These are phyloP conservation scores for Cheilosia urbana DNA, from an alignment of 2,888 invertebrate genomes.

Conservation along the genomic window DNA sequence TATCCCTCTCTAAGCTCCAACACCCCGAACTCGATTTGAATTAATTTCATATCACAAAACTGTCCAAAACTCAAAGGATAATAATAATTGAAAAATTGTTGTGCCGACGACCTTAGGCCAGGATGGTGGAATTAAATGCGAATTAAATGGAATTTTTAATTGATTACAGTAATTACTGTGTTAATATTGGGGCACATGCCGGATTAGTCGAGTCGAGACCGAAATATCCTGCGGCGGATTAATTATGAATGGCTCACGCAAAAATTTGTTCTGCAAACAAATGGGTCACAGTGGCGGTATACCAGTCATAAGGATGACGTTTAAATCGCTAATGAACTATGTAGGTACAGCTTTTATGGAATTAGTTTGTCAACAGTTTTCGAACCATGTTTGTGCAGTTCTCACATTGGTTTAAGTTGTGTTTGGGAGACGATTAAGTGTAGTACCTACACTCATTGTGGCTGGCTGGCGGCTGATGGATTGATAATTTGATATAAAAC, in stretches of 20 bases:
- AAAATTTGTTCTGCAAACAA: conserved; percentile 59
- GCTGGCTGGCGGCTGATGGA: background rate
- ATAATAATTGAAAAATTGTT: conserved; percentile 43
- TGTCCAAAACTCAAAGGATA: conserved; percentile 18
- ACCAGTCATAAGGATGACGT: conserved; percentile 44
- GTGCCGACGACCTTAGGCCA: conserved; percentile 23
- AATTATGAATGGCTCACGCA: conserved; percentile 55
- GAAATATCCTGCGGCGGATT: conserved; percentile 30
- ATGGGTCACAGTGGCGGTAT: background rate
- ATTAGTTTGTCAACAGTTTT: conserved; percentile 70
- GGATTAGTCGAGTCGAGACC: conserved; percentile 37
- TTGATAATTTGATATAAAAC: background rate
- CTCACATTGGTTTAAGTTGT: background rate
- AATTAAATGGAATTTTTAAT: conserved; percentile 74
- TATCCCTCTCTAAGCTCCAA: no score
- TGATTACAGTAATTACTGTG: conserved; percentile 71
- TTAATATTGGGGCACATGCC: conserved; percentile 49
- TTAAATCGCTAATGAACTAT: conserved; percentile 69
- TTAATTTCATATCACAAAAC: conserved; percentile 3
- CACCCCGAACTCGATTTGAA: no score
- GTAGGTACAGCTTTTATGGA: conserved; percentile 55
- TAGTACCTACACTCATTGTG: background rate
- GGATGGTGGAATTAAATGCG: conserved; percentile 47
- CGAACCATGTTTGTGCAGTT: conserved; percentile 30
- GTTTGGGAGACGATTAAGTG: conserved; percentile 35